A percentile compares a stretch with the other conserved stretches of the same genome.
Evolutionary conservation across 2,797 vertebrate genomes (phyloP).

Genomic region (Rhynchotus rufescens): DNA sequence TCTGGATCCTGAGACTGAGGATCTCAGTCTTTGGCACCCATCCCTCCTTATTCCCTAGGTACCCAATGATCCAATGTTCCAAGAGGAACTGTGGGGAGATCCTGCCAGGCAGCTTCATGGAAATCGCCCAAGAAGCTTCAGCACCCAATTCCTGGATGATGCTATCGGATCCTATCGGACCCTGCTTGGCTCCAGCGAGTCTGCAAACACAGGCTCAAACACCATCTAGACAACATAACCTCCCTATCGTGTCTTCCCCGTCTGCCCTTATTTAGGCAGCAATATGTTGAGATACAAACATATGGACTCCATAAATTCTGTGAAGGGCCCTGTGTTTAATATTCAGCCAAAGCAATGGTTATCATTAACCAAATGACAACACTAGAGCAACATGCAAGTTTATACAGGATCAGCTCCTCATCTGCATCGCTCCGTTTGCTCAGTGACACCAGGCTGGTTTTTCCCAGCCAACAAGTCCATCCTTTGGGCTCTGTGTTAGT

Average conservation of each 20-base stretch:
- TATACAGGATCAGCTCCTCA: neutral
- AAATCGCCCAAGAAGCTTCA: slow-evolving; percentile 52
- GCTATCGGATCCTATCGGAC: slow-evolving; percentile 23
- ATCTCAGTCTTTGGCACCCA: neutral
- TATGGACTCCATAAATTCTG: slow-evolving; percentile 32
- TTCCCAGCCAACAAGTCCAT: neutral
- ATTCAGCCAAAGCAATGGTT: slow-evolving; percentile 41
- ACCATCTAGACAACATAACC: neutral
- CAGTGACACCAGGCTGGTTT: neutral
- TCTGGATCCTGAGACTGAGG: neutral
- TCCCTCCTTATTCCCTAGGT: neutral
- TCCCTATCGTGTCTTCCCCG: neutral
- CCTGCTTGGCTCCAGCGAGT: slow-evolving; percentile 56
- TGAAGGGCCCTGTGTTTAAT: neutral
- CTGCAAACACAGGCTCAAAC: slow-evolving; percentile 39
- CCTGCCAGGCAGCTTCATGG: slow-evolving; percentile 45
- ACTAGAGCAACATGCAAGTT: neutral
- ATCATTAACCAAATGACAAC: slow-evolving; percentile 19
- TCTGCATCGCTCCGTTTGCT: neutral
- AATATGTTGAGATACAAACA: slow-evolving; percentile 33
- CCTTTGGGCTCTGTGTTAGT: neutral
- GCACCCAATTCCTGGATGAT: slow-evolving; percentile 44
- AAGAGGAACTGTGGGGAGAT: neutral
- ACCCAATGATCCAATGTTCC: neutral
- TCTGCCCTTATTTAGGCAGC: neutral